These are phyloP conservation scores for Drosophila mayri DNA, from an alignment of 1,140 invertebrate species.

Conservation along the genomic window DNA sequence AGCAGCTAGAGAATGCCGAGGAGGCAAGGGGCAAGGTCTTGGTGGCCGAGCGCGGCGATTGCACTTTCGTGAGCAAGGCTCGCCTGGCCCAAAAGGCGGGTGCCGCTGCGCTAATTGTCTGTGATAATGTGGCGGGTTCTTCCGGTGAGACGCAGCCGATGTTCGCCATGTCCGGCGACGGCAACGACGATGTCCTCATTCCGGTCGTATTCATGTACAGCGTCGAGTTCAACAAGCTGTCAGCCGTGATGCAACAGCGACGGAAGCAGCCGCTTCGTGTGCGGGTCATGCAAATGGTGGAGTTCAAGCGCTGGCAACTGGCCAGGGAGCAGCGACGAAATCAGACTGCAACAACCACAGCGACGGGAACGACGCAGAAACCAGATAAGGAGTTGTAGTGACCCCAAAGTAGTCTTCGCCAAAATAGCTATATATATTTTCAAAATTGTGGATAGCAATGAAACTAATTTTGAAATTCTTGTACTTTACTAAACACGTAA, in stretches of 20 bases:
- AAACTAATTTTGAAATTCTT: slow-evolving; percentile 48
- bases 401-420: slow-evolving; percentile 46
- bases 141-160: slow-evolving; percentile 90
- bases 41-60: slow-evolving; percentile 94
- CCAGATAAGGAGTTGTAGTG: slow-evolving; percentile 82
- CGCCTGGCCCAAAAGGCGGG: slow-evolving; percentile 93
- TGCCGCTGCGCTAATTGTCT: slow-evolving; percentile 93
- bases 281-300: slow-evolving; percentile 82
- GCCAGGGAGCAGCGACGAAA: slow-evolving; percentile 69
- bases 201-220: slow-evolving; percentile 96
- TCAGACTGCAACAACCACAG: slow-evolving; percentile 43
- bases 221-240: slow-evolving; percentile 86
- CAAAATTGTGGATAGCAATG: slow-evolving; percentile 26
- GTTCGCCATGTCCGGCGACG: slow-evolving; percentile 98
- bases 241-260: slow-evolving; percentile 47
- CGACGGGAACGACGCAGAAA: slow-evolving; percentile 49
- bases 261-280: slow-evolving; percentile 53
- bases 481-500: slow-evolving; percentile 62
- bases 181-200: slow-evolving; percentile 94
- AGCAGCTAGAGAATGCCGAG: slow-evolving; percentile 86
- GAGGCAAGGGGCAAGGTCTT: slow-evolving; percentile 91
- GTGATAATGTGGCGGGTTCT: slow-evolving; percentile 92
- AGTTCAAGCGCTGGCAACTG: slow-evolving; percentile 81
- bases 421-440: slow-evolving; percentile 42
- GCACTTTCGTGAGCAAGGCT: slow-evolving; percentile 98